These are phyloP conservation scores for Argyresthia albistria DNA, from an alignment of 2,888 invertebrate genomes.

Conservation along the genomic window DNA sequence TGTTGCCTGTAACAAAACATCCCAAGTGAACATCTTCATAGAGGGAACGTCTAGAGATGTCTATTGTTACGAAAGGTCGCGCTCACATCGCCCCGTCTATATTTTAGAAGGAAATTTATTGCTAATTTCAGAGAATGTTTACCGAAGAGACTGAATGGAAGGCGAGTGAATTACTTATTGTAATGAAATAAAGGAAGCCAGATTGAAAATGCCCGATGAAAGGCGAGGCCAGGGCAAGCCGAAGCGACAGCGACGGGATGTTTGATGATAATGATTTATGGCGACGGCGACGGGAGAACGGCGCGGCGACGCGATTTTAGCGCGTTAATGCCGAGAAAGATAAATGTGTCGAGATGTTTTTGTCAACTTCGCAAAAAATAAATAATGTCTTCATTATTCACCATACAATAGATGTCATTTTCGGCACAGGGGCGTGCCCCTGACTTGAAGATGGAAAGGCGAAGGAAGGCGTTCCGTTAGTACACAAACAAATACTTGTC, in stretches of 20 bases:
- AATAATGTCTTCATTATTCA: slow-evolving; percentile 21
- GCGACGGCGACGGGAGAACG: slow-evolving; percentile 34
- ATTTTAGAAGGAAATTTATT: slow-evolving; percentile 64
- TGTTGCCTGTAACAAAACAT: slow-evolving; percentile 60
- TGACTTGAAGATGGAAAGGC: background rate
- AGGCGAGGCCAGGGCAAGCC: slow-evolving; percentile 34
- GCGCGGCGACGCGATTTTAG: slow-evolving; percentile 46
- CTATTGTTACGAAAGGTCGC: slow-evolving; percentile 47
- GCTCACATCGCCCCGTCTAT: slow-evolving; percentile 28
- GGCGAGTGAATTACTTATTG: slow-evolving; percentile 67
- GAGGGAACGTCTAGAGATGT: slow-evolving; percentile 34
- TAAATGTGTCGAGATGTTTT: slow-evolving; percentile 51
- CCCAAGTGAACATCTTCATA: slow-evolving; percentile 69
- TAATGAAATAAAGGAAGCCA: slow-evolving; percentile 66
- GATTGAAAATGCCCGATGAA: slow-evolving; percentile 67
- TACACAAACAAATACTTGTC: background rate
- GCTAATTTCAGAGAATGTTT: slow-evolving; percentile 66
- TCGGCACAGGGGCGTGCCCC: background rate
- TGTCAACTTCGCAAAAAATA: slow-evolving; percentile 37
- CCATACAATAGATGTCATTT: slow-evolving; percentile 17
- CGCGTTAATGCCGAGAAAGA: slow-evolving; percentile 56
- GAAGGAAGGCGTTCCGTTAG: background rate
- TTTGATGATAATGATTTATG: slow-evolving; percentile 69
- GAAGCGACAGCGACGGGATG: slow-evolving; percentile 27
- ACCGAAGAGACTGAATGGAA: slow-evolving; percentile 62